phyloP scores from a whole-genome alignment of 1,140 invertebrate species.

The Oryzaephilus surinamensis region DNA sequence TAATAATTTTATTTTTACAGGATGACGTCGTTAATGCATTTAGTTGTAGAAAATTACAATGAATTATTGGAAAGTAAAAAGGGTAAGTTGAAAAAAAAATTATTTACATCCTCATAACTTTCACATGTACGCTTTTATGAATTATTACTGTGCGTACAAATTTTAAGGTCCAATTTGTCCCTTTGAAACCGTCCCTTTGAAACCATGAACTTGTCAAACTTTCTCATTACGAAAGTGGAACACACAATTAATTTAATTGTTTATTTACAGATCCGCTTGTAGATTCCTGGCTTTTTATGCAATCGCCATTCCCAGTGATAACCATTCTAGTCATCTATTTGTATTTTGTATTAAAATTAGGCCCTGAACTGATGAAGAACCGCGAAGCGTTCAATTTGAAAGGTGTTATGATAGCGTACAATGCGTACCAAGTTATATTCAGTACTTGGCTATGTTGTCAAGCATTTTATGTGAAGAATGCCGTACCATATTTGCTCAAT shows the following conservation, averaged over 20 bases:
- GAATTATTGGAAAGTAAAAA: conserved; percentile 40
- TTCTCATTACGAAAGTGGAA: too few relatives aligned
- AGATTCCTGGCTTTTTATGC: conserved; percentile 64
- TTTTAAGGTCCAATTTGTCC: too few relatives aligned
- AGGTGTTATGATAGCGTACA: conserved; percentile 54
- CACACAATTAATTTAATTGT: conserved; percentile 7
- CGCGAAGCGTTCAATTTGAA: conserved; percentile 54
- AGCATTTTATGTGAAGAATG: conserved; percentile 24
- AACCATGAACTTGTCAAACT: too few relatives aligned
- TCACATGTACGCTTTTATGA: too few relatives aligned
- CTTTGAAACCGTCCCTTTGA: too few relatives aligned
- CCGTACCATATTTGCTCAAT: conserved; percentile 24
- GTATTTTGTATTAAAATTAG: conserved; percentile 54
- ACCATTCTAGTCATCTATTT: conserved; percentile 50
- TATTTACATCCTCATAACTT: too few relatives aligned
- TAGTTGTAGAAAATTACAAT: conserved; percentile 43
- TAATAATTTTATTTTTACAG: too few relatives aligned
- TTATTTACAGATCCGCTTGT: conserved; percentile 36
- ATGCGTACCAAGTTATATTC: conserved; percentile 54
- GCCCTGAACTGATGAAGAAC: conserved; percentile 60
- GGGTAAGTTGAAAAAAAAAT: conserved; percentile 35
- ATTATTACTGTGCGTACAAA: too few relatives aligned
- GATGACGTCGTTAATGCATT: conserved; percentile 41
- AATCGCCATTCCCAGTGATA: conserved; percentile 54
- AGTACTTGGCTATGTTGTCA: conserved; percentile 32